Percentiles rank a stretch among this genome's conserved stretches.
phyloP scores from a whole-genome alignment of 2,888 invertebrate genomes.

The Mesodorylaimus sp. region DNA sequence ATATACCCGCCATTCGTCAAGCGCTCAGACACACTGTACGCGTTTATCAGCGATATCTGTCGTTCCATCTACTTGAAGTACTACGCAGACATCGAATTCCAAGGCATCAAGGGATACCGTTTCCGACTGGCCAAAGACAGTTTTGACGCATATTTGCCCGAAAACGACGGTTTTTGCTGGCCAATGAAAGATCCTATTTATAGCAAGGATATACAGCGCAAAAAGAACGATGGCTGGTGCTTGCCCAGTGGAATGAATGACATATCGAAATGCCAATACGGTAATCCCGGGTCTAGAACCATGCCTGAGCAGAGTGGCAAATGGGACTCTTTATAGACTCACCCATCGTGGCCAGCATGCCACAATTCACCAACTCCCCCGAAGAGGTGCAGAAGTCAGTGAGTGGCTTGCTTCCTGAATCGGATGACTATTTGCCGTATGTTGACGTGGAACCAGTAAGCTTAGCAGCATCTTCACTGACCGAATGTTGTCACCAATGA shows the following conservation, averaged over 20 bases:
- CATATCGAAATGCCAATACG: neutral
- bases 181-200: neutral
- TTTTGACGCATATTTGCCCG: neutral
- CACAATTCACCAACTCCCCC: too few relatives aligned
- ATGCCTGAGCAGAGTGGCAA: too few relatives aligned
- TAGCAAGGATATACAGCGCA: neutral
- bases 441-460: too few relatives aligned
- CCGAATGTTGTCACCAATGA: too few relatives aligned
- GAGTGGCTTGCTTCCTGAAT: too few relatives aligned
- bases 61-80: neutral
- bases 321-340: too few relatives aligned
- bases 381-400: too few relatives aligned
- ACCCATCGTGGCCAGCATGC: too few relatives aligned
- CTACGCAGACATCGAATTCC: neutral
- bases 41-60: slow-evolving; percentile 11
- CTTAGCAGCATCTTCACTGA: too few relatives aligned
- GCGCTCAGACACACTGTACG: neutral
- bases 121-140: neutral
- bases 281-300: too few relatives aligned
- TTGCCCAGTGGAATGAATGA: neutral
- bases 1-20: slow-evolving; percentile 6
- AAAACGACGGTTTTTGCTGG: neutral
- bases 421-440: too few relatives aligned
- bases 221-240: neutral
- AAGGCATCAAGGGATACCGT: neutral